Conservation (phyloP, 2,113 vertebrate genomes). For the Chlamydotis undulata region DNA sequence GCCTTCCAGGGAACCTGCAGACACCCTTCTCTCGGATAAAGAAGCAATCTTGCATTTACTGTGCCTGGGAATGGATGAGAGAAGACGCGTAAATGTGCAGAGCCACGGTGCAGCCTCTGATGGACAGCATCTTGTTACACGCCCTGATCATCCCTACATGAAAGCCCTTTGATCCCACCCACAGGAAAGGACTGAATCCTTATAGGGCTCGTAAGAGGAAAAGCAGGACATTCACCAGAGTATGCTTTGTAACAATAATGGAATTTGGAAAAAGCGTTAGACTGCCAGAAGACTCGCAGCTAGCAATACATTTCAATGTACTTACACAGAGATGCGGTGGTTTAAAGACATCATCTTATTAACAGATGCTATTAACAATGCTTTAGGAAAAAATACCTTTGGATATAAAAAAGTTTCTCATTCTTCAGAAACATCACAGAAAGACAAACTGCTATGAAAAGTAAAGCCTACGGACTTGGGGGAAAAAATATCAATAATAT, state of each 20-base stretch:
- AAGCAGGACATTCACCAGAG: slow-evolving; percentile 38
- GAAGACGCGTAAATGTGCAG: not conserved
- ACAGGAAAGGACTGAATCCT: not conserved
- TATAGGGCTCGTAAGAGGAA: slow-evolving; percentile 25
- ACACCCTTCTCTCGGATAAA: not conserved
- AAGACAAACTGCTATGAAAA: not conserved
- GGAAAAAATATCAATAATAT: not conserved
- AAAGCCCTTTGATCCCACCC: slow-evolving; percentile 15
- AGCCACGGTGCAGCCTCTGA: not conserved
- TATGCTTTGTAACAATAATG: slow-evolving; percentile 43
- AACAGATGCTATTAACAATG: not conserved
- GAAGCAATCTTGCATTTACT: not conserved
- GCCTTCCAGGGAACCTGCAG: not conserved
- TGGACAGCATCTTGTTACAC: not conserved
- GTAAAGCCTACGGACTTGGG: not conserved
- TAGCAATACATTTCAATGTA: not conserved
- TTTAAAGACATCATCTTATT: not conserved
- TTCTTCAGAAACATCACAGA: not conserved
- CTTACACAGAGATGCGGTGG: not conserved
- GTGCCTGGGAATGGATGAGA: not conserved
- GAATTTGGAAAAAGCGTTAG: slow-evolving; percentile 32
- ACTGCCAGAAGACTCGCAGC: slow-evolving; percentile 13
- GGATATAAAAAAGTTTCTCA: not conserved
- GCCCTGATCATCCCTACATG: fast-evolving
- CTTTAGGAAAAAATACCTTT: not conserved